Base-by-base conservation (phyloP, 2,888 invertebrate species). In the Autographa pulchrina region DNA sequence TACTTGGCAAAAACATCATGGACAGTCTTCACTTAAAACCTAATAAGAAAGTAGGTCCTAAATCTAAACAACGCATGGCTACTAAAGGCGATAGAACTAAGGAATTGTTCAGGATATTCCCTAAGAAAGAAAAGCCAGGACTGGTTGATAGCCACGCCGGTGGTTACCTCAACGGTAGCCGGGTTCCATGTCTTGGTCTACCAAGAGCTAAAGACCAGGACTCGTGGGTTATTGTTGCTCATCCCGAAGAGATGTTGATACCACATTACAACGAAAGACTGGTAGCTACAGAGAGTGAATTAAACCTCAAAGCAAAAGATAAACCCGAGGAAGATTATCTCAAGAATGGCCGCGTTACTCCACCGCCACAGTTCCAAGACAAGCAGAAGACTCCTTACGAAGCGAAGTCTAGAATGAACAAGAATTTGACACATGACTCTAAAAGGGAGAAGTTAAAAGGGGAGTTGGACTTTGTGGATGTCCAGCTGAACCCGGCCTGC, bases 361-460 rank as follows among this genome's bases (percentile, higher is more conserved):
- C 96, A 64, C 96, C 96, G 8, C 94, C 90, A 13, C 92, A 96
- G 73, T 96, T 96, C 73, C 95, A 96, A 90, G 96, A 96, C 68
- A 93, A 91, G 81, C 89, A 92, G 52, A 92, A 92, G 72, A 89
- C 84, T 60, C 91, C 94, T 9, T 92, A 94, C 62, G 90, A 92
- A 68, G 86, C 90, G 60, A 88, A 92, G 75, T 89, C 90, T 14
- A 94, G 93, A 85, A 90, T 86, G 25, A 89, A 92, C 75, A 92
- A 90, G 80, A 88, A 92, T 77, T 83, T 95, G 77, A 92, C 93
- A 43, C 93, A 94, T 73, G 95, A 96, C 77, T 92, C 94, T 1
- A 96, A 96, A 83, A 89, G 94, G 72, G 96, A 95, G 72, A 96
- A 95, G 70, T 95, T 95, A 92, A 96, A 96, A 94, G 91, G 91